Evolutionary conservation across 2,113 vertebrate genomes (phyloP), one percentile per base, ranked within the genome.

Genomic region (Rhynchomys soricoides): DNA sequence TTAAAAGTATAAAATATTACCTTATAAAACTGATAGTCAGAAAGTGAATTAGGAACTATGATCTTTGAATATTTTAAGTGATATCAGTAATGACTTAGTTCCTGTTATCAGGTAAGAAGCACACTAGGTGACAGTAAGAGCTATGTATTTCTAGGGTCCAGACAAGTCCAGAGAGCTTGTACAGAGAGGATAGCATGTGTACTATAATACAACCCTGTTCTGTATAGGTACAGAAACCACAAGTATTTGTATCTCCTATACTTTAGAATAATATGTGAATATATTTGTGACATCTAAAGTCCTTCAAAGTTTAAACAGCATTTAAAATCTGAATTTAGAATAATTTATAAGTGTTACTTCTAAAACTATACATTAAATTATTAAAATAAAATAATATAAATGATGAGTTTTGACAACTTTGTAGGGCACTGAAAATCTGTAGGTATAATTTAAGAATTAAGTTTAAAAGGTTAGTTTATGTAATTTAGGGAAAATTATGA

Each of bases 1-100:
- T 34, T 86, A 55, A 93, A 90, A 87, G 34, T 66, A 86, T 74
- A 89, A 92, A 95, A 68, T 95, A 91, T 74, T 95, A 95, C 13
- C 70, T 94, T 40, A 91, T 71, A 92, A 79, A 82, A 12, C 19
- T 96, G 43, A 87, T 75, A 75, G 81, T 85, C 8, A 78, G 24
- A 0, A 96, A 92, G 6, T 22, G 21, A 85, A 86, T 86, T 81
- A 40, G 29, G 89, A 87, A 94, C 5, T 52, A 73, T 75, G 79
- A 57, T 87, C 50, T 71, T 43, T 89, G 43, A 90, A 34, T 93
- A 79, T 90, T 88, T 97, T 75, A 93, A 95, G 4, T 85, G 17
- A 70, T 68, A 83, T 31, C 71, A 29, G 93, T 85, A 95, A 83
- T 91, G 73, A 90, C 50, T 68, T 89, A 77, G 15, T 78, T 45